Evolutionary conservation across 2,113 vertebrate genomes (phyloP).

Genomic region (Alethe diademata): DNA sequence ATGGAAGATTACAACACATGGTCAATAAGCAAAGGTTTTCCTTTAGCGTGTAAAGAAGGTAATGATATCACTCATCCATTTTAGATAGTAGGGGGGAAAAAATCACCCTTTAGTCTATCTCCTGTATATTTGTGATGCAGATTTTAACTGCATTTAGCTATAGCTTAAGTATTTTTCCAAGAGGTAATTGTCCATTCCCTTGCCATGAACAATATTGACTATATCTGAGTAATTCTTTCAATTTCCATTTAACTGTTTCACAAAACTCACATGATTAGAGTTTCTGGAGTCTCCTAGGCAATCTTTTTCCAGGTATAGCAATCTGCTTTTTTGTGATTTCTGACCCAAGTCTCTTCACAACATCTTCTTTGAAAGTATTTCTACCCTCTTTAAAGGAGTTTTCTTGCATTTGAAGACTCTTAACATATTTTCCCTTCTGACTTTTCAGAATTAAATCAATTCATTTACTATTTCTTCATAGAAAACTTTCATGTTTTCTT

Average conservation of each 20-base stretch:
- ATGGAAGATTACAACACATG: neutral
- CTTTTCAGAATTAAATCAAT: neutral
- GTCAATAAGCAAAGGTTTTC: neutral
- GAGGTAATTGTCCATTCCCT: neutral
- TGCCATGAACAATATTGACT: neutral
- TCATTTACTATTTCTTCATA: neutral
- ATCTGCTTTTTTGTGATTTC: neutral
- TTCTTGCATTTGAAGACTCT: neutral
- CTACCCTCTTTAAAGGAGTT: neutral
- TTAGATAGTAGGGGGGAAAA: neutral
- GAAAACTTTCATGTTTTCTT: neutral
- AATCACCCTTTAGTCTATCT: neutral
- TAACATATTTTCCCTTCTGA: neutral
- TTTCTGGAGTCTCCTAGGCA: neutral
- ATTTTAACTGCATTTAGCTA: neutral
- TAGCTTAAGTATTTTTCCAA: neutral
- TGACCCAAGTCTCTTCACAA: neutral
- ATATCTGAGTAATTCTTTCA: neutral
- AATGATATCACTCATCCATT: neutral
- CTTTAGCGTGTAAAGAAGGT: neutral
- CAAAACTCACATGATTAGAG: neutral
- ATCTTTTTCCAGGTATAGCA: neutral
- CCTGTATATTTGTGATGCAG: neutral
- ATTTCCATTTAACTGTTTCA: neutral
- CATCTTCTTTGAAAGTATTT: neutral